Evolutionary conservation across 2,888 invertebrate species (phyloP).

Genomic region (Gastrophysa polygoni): DNA sequence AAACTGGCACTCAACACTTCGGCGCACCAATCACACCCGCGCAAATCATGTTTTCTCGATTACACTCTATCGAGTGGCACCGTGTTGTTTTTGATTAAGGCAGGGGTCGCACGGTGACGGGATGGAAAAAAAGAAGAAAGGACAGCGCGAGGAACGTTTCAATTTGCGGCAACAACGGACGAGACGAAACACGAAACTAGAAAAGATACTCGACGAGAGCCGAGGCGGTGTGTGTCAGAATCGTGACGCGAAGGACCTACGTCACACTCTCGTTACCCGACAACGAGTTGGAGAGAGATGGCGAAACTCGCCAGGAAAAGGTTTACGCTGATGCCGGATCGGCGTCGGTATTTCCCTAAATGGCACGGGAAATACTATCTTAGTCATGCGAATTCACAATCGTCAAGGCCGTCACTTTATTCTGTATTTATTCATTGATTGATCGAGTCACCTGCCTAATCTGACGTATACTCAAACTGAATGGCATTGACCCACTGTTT

Average conservation of each 20-base stretch:
- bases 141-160: constrained; percentile 23
- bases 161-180: constrained; percentile 25
- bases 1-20: not conserved
- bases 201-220: constrained; percentile 22
- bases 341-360: not conserved
- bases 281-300: constrained; percentile 25
- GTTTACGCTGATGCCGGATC: not conserved
- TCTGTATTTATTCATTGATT: no score
- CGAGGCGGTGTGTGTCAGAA: constrained; percentile 36
- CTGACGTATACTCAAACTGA: no score
- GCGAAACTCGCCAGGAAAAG: constrained; percentile 4
- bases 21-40: not conserved
- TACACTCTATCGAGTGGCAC: not conserved
- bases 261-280: constrained; percentile 39
- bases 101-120: not conserved
- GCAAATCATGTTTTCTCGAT: constrained; percentile 21
- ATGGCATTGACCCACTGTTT: no score
- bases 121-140: constrained; percentile 18
- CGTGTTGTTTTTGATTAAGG: not conserved
- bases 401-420: no score
- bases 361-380: not conserved
- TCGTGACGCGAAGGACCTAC: constrained; percentile 39
- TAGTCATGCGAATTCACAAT: not conserved
- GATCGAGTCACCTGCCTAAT: no score
- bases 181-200: constrained; percentile 29